Base-by-base conservation (phyloP, 1,140 invertebrate genomes). In the Drosophila elegans region DNA sequence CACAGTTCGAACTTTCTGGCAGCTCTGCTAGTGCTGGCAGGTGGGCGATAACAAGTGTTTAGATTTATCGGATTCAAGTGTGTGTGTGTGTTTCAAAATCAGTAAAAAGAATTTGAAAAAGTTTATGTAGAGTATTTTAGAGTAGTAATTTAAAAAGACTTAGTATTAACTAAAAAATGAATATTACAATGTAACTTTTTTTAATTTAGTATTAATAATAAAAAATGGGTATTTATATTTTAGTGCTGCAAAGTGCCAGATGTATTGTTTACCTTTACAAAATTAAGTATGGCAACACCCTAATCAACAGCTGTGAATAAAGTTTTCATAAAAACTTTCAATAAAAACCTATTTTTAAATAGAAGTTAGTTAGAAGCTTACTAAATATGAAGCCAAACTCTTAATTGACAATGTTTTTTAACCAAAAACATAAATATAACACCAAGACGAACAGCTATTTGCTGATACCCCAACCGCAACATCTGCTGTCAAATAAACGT, bases 401-500 rank as follows among this genome's bases (percentile, higher is more conserved):
- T 21, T 32, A 5, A 34, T 1, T 12, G 16, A 12, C 49, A 52
- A 52, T 52, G 49, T 21, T 21, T 13, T n/a, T n/a, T 3, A n/a
- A 2, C 9, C 9, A 32, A n/a, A 42, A 32, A 6, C 3, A 3
- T 3, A 36, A 36, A 36, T 11, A 3, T n/a, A 41, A 3, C 3
- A 3, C 13, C 10, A 9, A 25, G 25, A 5, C 25, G 11, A 61
- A 44, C 76, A 79, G 69, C 73, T 67, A 73, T 25, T 16, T 27
- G 34, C 48, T 41, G 55, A 7, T 6, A 3, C 12, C 39, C n/a
- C 21, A 46, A 12, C 55, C 49, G 51, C 36, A 48, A 41, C 10
- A 10, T 16, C 27, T 27, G 44, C 80, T 83, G 80, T 83, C 80
- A 84, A 75, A 60, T 48, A 83, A 83, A 84, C 71, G 80, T 83